Conservation (phyloP, 2,888 invertebrate species). For the Pheosia tremula region DNA sequence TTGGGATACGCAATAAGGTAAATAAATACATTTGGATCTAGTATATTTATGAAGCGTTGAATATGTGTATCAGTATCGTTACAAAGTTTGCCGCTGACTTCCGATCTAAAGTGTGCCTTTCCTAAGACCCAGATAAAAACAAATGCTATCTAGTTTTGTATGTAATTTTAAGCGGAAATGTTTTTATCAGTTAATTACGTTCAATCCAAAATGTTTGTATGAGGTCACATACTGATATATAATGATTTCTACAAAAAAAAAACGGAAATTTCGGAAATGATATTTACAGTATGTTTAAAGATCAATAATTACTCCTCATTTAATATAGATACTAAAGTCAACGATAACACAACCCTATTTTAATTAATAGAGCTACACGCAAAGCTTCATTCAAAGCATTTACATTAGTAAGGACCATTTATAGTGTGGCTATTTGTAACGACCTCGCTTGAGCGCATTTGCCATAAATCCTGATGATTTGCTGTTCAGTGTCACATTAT, state of each 20-base stretch:
- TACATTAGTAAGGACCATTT: constrained; percentile 4
- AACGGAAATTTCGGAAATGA: too few species aligned
- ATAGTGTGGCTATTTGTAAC: background rate
- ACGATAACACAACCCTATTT: too few species aligned
- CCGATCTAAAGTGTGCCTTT: background rate
- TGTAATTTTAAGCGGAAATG: background rate
- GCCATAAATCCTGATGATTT: constrained; percentile 6
- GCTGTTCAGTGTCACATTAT: background rate
- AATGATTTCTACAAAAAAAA: too few species aligned
- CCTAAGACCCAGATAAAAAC: background rate
- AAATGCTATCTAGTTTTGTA: background rate
- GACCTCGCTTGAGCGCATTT: background rate
- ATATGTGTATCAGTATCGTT: background rate
- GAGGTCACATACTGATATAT: too few species aligned
- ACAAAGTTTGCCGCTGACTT: background rate
- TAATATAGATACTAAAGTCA: too few species aligned
- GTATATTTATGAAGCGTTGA: background rate
- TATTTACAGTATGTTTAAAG: too few species aligned
- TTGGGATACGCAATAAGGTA: constrained; percentile 11
- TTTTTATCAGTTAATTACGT: too few species aligned
- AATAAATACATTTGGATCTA: background rate
- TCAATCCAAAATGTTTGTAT: too few species aligned
- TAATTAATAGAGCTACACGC: background rate
- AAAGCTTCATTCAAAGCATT: background rate
- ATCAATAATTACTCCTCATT: too few species aligned